phyloP scores from a whole-genome alignment of 2,888 invertebrate species.

The Proisotoma minuta region DNA sequence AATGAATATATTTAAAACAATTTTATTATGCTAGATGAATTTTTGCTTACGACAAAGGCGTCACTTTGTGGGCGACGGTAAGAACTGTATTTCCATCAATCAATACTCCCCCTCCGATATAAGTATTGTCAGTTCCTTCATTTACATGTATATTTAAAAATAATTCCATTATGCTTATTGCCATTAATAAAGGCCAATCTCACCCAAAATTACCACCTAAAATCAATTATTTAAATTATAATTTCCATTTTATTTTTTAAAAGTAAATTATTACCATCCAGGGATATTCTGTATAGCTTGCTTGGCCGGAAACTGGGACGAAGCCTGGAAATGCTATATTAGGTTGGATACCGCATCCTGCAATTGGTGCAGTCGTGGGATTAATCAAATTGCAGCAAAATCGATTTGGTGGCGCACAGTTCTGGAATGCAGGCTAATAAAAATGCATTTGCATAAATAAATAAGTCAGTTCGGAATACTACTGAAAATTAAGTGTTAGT shows the following conservation, averaged over 20 bases:
- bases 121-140: slow-evolving; percentile 55
- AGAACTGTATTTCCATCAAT: slow-evolving; percentile 63
- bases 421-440: slow-evolving; percentile 9
- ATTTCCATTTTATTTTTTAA: no score
- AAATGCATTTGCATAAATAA: background rate
- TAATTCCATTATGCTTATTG: no score
- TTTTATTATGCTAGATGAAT: no score
- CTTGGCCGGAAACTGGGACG: slow-evolving; percentile 46
- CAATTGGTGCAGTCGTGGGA: slow-evolving; percentile 15
- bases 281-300: slow-evolving; percentile 65
- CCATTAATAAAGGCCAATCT: no score
- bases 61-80: slow-evolving; percentile 69
- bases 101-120: slow-evolving; percentile 61
- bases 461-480: background rate
- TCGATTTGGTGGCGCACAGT: slow-evolving; percentile 22
- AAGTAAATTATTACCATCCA: no score
- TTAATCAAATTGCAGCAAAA: slow-evolving; percentile 30
- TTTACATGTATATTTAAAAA: background rate
- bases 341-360: slow-evolving; percentile 21
- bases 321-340: slow-evolving; percentile 12
- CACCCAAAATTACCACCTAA: slow-evolving; percentile 57
- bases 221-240: no score
- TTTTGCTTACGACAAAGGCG: slow-evolving; percentile 2
- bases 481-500: background rate
- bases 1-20: no score